Conservation (phyloP, 2,888 invertebrate species). For the Barypeithes pellucidus region DNA sequence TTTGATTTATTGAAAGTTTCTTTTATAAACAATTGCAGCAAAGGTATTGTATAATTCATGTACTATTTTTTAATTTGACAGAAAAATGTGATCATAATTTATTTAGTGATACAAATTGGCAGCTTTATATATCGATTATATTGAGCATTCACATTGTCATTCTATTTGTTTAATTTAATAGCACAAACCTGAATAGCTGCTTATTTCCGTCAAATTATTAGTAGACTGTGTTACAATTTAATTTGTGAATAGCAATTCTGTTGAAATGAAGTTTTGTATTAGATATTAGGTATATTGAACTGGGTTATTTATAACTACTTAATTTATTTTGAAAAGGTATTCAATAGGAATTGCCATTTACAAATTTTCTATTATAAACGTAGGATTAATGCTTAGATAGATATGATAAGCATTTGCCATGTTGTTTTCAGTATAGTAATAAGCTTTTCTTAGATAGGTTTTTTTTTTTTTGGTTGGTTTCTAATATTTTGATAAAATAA, state of each 20-base stretch:
- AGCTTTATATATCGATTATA: conserved; percentile 23
- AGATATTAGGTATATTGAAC: conserved; percentile 2
- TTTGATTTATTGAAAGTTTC: neutral
- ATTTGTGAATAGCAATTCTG: conserved; percentile 30
- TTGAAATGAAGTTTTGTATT: conserved; percentile 16
- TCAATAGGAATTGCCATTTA: too few species aligned
- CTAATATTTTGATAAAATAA: too few species aligned
- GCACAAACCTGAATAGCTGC: conserved; percentile 16
- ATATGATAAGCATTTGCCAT: too few species aligned
- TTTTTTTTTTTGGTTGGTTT: too few species aligned
- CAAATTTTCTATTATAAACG: too few species aligned
- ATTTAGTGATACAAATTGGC: conserved; percentile 9
- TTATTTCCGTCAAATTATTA: conserved; percentile 32
- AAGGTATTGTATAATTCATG: neutral
- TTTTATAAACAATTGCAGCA: neutral
- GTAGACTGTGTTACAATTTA: conserved; percentile 37
- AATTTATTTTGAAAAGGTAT: neutral
- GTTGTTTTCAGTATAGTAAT: too few species aligned
- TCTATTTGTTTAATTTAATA: conserved; percentile 31
- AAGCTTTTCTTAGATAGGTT: too few species aligned
- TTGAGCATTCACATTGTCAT: conserved; percentile 30
- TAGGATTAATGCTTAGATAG: too few species aligned
- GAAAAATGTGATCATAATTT: conserved; percentile 6
- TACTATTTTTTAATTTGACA: conserved; percentile 3
- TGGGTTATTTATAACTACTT: neutral